Percentiles rank a stretch among this genome's conserved stretches.
phyloP scores from a whole-genome alignment of 2,797 vertebrate genomes.

The Miichthys miiuy region DNA sequence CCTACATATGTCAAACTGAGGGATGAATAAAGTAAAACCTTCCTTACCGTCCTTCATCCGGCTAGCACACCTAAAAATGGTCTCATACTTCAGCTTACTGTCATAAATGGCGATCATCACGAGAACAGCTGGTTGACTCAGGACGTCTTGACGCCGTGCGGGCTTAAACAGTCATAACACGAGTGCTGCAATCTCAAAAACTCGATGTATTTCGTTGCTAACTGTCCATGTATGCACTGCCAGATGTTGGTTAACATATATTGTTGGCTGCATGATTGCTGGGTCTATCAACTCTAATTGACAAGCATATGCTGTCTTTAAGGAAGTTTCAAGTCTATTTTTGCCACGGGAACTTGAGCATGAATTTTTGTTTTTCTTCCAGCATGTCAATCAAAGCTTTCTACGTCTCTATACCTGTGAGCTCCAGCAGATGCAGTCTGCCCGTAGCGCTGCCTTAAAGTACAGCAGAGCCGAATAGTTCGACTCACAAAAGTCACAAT shows the following conservation, averaged over 20 bases:
- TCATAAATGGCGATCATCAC: neutral
- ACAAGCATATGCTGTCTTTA: conserved; percentile 7
- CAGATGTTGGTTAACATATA: conserved; percentile 32
- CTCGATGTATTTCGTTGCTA: neutral
- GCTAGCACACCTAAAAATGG: neutral
- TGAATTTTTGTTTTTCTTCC: conserved; percentile 12
- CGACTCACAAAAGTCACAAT: too few relatives aligned
- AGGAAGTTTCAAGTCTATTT: conserved; percentile 10
- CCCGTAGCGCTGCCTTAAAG: neutral
- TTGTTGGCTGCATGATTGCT: conserved; percentile 15
- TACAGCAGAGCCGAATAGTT: neutral
- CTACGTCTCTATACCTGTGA: neutral
- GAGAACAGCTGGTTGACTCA: neutral
- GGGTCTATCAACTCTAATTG: conserved; percentile 15
- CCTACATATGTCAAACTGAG: too few relatives aligned
- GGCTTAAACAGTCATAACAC: neutral
- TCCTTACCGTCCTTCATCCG: neutral
- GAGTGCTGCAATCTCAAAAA: conserved; percentile 5
- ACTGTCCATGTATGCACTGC: too few relatives aligned
- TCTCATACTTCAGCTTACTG: neutral
- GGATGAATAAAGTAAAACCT: too few relatives aligned
- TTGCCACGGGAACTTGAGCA: neutral
- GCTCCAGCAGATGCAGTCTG: neutral
- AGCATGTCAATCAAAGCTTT: conserved; percentile 19
- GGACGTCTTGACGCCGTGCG: too few relatives aligned